Percentiles rank a stretch among this genome's conserved stretches.
Conservation (phyloP, 2,888 invertebrate species). For the Helleia helle region DNA sequence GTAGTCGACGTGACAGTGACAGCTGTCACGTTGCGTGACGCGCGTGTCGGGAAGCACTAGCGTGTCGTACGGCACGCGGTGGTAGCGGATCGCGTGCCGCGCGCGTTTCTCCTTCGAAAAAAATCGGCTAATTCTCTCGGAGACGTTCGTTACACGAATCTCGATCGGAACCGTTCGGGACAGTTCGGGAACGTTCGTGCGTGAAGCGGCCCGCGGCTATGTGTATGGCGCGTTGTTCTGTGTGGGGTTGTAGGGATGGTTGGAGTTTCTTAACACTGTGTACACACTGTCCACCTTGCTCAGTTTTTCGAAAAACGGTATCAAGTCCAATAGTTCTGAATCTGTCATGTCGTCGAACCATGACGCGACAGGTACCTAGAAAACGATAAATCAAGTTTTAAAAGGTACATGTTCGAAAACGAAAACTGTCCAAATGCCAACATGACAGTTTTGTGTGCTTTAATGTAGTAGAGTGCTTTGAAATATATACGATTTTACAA, state of each 20-base stretch:
- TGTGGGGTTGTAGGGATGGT: conserved; percentile 84
- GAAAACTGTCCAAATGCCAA: too few species aligned
- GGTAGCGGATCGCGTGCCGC: conserved; percentile 11
- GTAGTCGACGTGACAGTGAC: not conserved
- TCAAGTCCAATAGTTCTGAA: conserved; percentile 95
- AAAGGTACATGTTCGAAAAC: too few species aligned
- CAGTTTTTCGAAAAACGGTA: conserved; percentile 98
- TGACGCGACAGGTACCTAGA: conserved; percentile 96
- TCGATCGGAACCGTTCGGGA: not conserved
- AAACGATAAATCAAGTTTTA: not conserved
- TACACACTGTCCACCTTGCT: conserved; percentile 98
- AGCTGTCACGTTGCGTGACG: conserved; percentile 6
- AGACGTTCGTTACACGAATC: not conserved
- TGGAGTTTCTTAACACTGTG: conserved; percentile 93
- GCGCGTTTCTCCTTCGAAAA: conserved; percentile 10
- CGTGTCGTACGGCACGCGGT: conserved; percentile 1
- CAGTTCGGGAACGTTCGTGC: conserved; percentile 15
- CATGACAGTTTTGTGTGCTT: too few species aligned
- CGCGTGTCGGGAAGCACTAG: conserved; percentile 8
- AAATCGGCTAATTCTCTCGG: not conserved
- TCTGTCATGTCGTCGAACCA: conserved; percentile 99
- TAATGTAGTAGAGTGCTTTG: too few species aligned
- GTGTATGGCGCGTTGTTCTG: conserved; percentile 56
- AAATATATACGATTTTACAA: too few species aligned
- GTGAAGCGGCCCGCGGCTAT: conserved; percentile 39